These are phyloP conservation scores for Etheostoma cragini DNA, from an alignment of 2,113 vertebrate species.

Conservation along the genomic window DNA sequence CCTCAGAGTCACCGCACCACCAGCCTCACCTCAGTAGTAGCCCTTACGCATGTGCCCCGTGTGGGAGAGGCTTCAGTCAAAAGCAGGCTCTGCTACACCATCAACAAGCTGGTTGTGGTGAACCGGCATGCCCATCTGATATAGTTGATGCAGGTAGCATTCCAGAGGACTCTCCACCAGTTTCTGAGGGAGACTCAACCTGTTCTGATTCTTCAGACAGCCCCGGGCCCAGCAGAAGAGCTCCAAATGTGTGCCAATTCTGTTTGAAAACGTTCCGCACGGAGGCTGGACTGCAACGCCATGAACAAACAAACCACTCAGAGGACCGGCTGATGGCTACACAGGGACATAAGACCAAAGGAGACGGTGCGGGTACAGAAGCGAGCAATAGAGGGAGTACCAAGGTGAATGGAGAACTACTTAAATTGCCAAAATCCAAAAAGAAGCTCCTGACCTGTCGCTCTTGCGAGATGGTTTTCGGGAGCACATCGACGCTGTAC, in stretches of 20 bases:
- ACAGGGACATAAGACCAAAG: conserved; percentile 23
- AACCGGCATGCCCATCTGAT: conserved; percentile 17
- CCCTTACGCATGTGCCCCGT: conserved; percentile 75
- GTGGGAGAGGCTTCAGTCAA: conserved; percentile 78
- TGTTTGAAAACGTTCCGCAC: conserved; percentile 66
- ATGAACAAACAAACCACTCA: conserved; percentile 47
- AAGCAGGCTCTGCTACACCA: conserved; percentile 81
- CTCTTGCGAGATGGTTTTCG: conserved; percentile 81
- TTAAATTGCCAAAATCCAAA: conserved; percentile 28
- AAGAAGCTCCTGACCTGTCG: conserved; percentile 68
- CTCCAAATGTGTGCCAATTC: conserved; percentile 37
- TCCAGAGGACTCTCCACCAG: conserved; percentile 34
- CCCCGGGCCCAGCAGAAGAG: conserved; percentile 24
- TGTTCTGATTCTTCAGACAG: conserved; percentile 53
- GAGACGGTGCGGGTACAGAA: not conserved
- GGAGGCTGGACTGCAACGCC: conserved; percentile 58
- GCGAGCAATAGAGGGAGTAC: not conserved
- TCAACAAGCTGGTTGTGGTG: conserved; percentile 76
- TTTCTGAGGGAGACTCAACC: conserved; percentile 48
- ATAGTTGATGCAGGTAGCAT: conserved; percentile 31
- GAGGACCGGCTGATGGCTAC: not conserved
- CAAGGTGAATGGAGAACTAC: not conserved
- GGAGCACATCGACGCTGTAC: conserved; percentile 69
- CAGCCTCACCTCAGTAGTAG: conserved; percentile 53
- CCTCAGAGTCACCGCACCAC: conserved; percentile 22